Percentiles rank a stretch among this genome's conserved stretches.
phyloP scores from a whole-genome alignment of 2,888 invertebrate genomes.

The Eupithecia abbreviata region DNA sequence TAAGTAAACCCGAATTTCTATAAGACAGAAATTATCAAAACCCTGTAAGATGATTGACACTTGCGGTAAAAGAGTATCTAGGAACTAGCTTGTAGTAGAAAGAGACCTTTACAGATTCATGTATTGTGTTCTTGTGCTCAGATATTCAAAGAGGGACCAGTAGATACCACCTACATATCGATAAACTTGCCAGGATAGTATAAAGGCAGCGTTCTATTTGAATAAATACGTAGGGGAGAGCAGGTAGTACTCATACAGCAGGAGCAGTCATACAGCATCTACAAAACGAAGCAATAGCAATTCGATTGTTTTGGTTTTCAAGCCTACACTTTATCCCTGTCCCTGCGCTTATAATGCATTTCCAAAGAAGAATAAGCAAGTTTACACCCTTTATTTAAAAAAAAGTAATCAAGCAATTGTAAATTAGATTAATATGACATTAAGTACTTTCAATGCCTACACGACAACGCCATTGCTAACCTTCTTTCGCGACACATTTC shows the following conservation, averaged over 20 bases:
- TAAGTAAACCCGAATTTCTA: no score
- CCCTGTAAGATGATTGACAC: background rate
- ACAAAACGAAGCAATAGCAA: background rate
- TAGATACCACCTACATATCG: conserved; percentile 17
- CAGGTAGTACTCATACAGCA: no score
- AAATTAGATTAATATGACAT: no score
- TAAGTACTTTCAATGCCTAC: no score
- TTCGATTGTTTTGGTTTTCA: background rate
- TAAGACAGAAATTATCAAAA: no score
- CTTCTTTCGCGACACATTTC: no score
- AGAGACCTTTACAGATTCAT: background rate
- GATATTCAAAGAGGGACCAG: conserved; percentile 26
- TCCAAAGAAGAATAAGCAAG: background rate
- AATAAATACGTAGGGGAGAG: conserved; percentile 9
- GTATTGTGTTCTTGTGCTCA: conserved; percentile 16
- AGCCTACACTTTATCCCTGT: no score
- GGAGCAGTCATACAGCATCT: no score
- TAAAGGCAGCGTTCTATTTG: conserved; percentile 24
- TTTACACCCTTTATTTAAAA: background rate
- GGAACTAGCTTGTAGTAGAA: conserved; percentile 1
- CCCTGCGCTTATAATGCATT: background rate
- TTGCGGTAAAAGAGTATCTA: background rate
- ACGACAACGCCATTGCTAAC: no score
- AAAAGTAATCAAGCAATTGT: no score
- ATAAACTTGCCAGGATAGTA: conserved; percentile 22